Conservation (phyloP, 2,888 invertebrate genomes). For the Acrocyrtus sp. region DNA sequence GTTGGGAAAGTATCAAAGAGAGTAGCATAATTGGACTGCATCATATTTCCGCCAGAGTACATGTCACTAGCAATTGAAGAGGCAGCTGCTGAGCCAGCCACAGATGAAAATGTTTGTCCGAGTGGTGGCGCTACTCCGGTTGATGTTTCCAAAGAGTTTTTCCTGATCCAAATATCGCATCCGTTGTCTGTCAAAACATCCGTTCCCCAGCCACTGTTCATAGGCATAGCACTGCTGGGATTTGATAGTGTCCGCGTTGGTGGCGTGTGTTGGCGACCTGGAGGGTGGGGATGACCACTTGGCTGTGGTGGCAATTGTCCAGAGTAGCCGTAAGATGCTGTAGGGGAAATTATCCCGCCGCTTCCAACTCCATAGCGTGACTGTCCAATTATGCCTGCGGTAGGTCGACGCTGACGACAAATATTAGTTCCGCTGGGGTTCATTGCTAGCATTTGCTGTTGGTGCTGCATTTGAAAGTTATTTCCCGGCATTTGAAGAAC, state of each 20-base stretch:
- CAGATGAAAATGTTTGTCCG: slow-evolving; percentile 35
- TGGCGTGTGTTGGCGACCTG: slow-evolving; percentile 51
- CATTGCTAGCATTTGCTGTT: slow-evolving; percentile 6
- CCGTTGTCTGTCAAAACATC: slow-evolving; percentile 60
- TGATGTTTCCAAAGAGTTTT: slow-evolving; percentile 21
- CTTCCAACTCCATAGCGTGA: slow-evolving; percentile 33
- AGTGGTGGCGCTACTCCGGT: background rate
- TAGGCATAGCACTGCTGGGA: slow-evolving; percentile 5
- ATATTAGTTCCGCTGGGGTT: background rate
- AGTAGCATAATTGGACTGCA: slow-evolving; percentile 18
- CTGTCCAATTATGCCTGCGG: slow-evolving; percentile 60
- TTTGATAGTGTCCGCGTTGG: slow-evolving; percentile 32
- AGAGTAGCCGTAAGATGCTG: slow-evolving; percentile 19
- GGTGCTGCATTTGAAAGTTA: slow-evolving; percentile 29
- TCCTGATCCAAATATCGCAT: slow-evolving; percentile 60
- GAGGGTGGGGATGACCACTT: slow-evolving; percentile 5
- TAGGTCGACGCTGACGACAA: slow-evolving; percentile 23
- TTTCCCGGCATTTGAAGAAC: slow-evolving; percentile 43
- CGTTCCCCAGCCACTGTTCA: slow-evolving; percentile 42
- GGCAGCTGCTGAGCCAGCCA: slow-evolving; percentile 21
- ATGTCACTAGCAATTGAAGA: slow-evolving; percentile 23
- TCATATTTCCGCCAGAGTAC: slow-evolving; percentile 38
- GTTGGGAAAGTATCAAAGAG: slow-evolving; percentile 36
- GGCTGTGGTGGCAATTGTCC: slow-evolving; percentile 5
- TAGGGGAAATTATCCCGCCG: slow-evolving; percentile 9